A percentile compares a stretch with the other conserved stretches of the same genome.
Evolutionary conservation across 2,797 vertebrate genomes (phyloP).

Genomic region (Ciconia nigra): DNA sequence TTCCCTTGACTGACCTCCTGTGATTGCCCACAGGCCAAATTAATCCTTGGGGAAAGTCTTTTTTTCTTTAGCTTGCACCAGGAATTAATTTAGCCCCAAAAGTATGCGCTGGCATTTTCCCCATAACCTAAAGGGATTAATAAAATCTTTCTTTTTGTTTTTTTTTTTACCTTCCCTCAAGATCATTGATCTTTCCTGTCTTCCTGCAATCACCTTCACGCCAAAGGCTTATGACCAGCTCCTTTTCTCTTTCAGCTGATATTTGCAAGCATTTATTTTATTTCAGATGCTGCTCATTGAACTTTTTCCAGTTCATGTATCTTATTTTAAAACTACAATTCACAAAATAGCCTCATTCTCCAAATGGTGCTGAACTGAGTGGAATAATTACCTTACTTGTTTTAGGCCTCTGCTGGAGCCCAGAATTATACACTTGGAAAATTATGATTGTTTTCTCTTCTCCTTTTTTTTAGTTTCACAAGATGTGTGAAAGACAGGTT

Average conservation of each 20-base stretch:
- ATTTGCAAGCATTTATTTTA: neutral
- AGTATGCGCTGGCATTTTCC: neutral
- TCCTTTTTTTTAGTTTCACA: neutral
- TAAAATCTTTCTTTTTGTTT: neutral
- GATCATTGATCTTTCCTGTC: neutral
- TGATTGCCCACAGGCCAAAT: neutral
- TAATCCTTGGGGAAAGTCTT: neutral
- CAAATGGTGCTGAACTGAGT: slow-evolving; percentile 54
- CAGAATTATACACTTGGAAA: slow-evolving; percentile 63
- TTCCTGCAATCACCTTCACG: neutral
- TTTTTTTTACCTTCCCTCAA: neutral
- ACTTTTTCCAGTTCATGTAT: slow-evolving; percentile 48
- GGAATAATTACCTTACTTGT: slow-evolving; percentile 67
- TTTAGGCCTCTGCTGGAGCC: slow-evolving; percentile 51
- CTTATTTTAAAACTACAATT: slow-evolving; percentile 60
- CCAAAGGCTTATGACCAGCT: neutral
- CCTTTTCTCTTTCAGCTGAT: neutral
- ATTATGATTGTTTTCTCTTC: slow-evolving; percentile 50
- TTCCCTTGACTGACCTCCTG: neutral
- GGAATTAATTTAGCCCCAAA: neutral
- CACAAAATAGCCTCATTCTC: slow-evolving; percentile 46
- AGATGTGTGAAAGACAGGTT: slow-evolving; percentile 33
- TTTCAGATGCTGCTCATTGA: neutral
- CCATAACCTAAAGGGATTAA: neutral
- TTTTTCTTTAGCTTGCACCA: neutral